phyloP scores from a whole-genome alignment of 1,140 invertebrate species.

The Popillia japonica region DNA sequence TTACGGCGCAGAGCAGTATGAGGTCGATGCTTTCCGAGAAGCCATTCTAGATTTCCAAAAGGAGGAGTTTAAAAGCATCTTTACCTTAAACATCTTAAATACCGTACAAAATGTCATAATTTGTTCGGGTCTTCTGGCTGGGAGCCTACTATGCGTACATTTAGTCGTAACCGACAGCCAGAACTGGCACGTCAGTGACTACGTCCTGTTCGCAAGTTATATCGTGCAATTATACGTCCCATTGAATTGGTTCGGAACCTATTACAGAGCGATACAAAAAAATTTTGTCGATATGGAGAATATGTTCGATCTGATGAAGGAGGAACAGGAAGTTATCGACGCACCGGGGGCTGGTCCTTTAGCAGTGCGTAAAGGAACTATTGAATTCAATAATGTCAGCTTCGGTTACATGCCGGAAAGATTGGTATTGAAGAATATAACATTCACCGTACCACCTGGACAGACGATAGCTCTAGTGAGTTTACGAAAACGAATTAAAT shows the following conservation, averaged over 20 bases:
- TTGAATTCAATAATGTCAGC: slow-evolving; percentile 89
- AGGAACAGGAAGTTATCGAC: slow-evolving; percentile 88
- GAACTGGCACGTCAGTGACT: slow-evolving; percentile 89
- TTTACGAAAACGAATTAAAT: slow-evolving; percentile 63
- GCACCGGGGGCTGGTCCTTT: slow-evolving; percentile 78
- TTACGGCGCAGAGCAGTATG: slow-evolving; percentile 92
- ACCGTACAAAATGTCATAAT: slow-evolving; percentile 90
- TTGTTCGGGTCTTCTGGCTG: slow-evolving; percentile 83
- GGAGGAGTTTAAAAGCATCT: slow-evolving; percentile 86
- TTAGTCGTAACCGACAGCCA: slow-evolving; percentile 72
- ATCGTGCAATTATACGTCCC: slow-evolving; percentile 97
- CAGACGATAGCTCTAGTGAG: slow-evolving; percentile 87
- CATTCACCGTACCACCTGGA: slow-evolving; percentile 86
- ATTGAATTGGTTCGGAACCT: slow-evolving; percentile 97
- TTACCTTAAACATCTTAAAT: slow-evolving; percentile 90
- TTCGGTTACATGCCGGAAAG: slow-evolving; percentile 89
- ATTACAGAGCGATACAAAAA: slow-evolving; percentile 96
- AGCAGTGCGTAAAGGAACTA: slow-evolving; percentile 74
- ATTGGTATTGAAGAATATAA: slow-evolving; percentile 83
- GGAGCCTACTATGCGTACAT: slow-evolving; percentile 88
- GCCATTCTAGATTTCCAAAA: slow-evolving; percentile 81
- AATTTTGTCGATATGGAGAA: slow-evolving; percentile 99
- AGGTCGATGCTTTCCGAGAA: slow-evolving; percentile 83
- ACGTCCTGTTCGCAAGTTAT: slow-evolving; percentile 93
- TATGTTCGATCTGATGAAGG: slow-evolving; percentile 94